Base-by-base conservation (phyloP, 2,888 invertebrate genomes). In the Helobdella robusta region DNA sequence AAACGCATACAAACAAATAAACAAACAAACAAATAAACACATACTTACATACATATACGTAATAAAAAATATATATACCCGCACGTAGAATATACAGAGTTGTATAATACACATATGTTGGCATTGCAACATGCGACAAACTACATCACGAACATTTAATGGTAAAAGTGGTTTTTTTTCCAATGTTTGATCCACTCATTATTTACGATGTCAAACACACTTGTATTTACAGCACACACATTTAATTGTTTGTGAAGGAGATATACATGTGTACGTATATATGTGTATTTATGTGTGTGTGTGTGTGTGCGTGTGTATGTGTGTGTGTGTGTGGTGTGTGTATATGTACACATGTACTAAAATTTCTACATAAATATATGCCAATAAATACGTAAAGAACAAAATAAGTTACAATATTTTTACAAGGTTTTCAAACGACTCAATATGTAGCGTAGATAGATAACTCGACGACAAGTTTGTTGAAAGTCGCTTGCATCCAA, bases 221-320 rank as follows among this genome's bases (percentile, higher is more conserved):
- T n/a, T n/a, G n/a, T n/a, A n/a, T n/a, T n/a, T n/a, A n/a, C n/a
- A n/a, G n/a, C n/a, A n/a, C n/a, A n/a, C n/a, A n/a, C n/a, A n/a
- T n/a, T n/a, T n/a, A n/a, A n/a, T n/a, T n/a, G n/a, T n/a, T n/a
- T n/a, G n/a, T n/a, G n/a, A n/a, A n/a, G n/a, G 15, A 48, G 48
- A 48, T n/a, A 8, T n/a, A 23, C 20, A 48, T 48, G 48, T 48
- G 48, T 48, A 23, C 8, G 8, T 8, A 15, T 1, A 2, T 8
- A 25, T 48, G 48, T 15, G 48, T 8, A 25, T 48, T n/a, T 48
- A 23, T 48, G 48, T 8, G 48, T 48, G 48, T 8, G 48, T 48
- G 48, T 8, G 48, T 48, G 48, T 8, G 48, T 48, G 48, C 48
- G 8, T 48, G 48, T 48, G 48, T 48, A 23, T 48, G 48, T 48